Conservation (phyloP, 2,888 invertebrate species). For the Cataglyphis cursor region DNA sequence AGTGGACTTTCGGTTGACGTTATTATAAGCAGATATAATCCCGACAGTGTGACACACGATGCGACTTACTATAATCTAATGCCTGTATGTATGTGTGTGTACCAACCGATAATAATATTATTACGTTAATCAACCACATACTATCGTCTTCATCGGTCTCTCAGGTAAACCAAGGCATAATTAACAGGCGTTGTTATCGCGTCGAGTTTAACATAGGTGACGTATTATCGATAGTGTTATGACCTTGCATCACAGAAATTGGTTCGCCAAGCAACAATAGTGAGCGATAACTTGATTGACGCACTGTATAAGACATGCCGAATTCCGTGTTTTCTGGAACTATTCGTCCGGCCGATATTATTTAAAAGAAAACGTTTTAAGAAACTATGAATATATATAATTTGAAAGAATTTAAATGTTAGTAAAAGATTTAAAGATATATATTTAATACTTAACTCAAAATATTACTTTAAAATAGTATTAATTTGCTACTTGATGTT, state of each 20-base stretch:
- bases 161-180: conserved; percentile 36
- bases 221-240: conserved; percentile 48
- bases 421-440: background rate
- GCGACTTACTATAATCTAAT: conserved; percentile 51
- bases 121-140: conserved; percentile 43
- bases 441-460: background rate
- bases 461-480: background rate
- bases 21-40: conserved; percentile 52
- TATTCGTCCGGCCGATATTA: background rate
- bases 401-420: background rate
- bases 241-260: conserved; percentile 56
- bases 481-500: background rate
- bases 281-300: conserved; percentile 38
- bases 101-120: conserved; percentile 40
- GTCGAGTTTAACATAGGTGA: conserved; percentile 34
- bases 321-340: conserved; percentile 6
- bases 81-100: background rate
- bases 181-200: conserved; percentile 42
- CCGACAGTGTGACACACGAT: conserved; percentile 51
- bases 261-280: conserved; percentile 9
- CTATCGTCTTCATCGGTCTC: conserved; percentile 34
- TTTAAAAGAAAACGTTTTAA: background rate
- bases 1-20: conserved; percentile 39
- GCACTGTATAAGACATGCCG: background rate
- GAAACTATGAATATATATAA: background rate